These are phyloP conservation scores for Molothrus ater DNA, from an alignment of 2,797 vertebrate species.

Conservation along the genomic window DNA sequence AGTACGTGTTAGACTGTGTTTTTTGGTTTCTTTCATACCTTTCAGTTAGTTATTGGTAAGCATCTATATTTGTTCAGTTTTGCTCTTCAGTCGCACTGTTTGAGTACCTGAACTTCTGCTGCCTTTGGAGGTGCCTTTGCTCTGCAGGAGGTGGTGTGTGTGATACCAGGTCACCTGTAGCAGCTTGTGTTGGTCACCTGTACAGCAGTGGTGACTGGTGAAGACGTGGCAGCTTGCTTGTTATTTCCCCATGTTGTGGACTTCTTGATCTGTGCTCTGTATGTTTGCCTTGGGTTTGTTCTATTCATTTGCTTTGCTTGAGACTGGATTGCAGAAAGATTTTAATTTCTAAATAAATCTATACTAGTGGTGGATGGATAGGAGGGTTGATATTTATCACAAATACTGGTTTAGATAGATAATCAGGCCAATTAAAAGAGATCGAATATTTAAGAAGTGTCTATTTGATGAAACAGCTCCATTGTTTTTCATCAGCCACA, in stretches of 20 bases:
- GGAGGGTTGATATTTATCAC: slow-evolving; percentile 17
- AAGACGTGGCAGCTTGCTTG: neutral
- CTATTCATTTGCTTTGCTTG: neutral
- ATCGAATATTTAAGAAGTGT: slow-evolving; percentile 36
- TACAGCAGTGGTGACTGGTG: neutral
- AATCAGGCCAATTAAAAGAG: slow-evolving; percentile 58
- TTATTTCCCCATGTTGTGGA: neutral
- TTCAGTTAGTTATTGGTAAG: neutral
- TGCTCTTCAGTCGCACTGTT: neutral
- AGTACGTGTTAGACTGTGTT: neutral
- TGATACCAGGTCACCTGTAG: neutral
- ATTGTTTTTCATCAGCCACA: slow-evolving; percentile 69
- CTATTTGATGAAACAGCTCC: slow-evolving; percentile 65
- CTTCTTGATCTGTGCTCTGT: neutral
- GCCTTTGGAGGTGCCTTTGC: neutral
- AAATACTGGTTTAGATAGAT: slow-evolving; percentile 55
- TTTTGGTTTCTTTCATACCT: neutral
- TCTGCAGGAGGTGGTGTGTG: neutral
- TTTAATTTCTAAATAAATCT: neutral
- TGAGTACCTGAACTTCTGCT: neutral
- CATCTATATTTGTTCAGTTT: neutral
- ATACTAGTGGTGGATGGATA: neutral
- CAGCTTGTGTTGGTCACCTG: neutral
- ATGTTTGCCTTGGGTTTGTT: neutral
- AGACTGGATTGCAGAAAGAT: neutral